Evolutionary conservation across 2,113 vertebrate species (phyloP), one percentile per base, ranked within the genome.

Genomic region (Eurypyga helias): DNA sequence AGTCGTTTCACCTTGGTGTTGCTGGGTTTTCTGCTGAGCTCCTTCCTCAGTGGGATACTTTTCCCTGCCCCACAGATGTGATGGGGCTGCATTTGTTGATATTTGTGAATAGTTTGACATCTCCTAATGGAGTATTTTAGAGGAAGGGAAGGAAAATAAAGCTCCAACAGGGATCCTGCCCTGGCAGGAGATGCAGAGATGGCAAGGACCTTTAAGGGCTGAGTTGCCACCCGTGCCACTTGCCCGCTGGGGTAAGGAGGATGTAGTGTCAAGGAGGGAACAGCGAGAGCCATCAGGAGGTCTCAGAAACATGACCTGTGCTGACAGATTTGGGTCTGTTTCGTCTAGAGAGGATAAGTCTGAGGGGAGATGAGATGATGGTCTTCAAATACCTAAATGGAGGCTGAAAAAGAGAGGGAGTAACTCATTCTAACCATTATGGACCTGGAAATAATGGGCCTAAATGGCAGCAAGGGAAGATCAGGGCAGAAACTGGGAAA

Each of bases 21-120:
- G 60, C 69, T 67, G 20, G 31, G 31, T 10, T 87, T 94, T 91
- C 91, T 94, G 91, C 91, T 87, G 87, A 87, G 70, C 78, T 57
- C 18, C 75, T 83, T 80, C 77, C 43, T 21, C 72, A 33, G 34
- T 1, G 57, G 75, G 79, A 34, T 87, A 28, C 58, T 71, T 75
- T 83, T 82, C 61, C 43, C 52, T 25, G 38, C 65, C 75, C 52
- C 57, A 17, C 86, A 82, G 73, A 65, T 67, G 73, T n/a, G 65
- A 34, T 45, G 57, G 46, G 57, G 78, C 48, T 65, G 33, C 2
- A 0, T 61, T 82, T 83, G 70, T 51, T 75, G 72, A 18, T 49
- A 17, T 26, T 57, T 71, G 31, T 55, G 73, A 70, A 49, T 0
- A 69, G 54, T 52, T 6, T 78, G 67, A 64, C 46, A 67, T 46